Conservation (phyloP, 2,888 invertebrate species). For the Salticus scenicus region DNA sequence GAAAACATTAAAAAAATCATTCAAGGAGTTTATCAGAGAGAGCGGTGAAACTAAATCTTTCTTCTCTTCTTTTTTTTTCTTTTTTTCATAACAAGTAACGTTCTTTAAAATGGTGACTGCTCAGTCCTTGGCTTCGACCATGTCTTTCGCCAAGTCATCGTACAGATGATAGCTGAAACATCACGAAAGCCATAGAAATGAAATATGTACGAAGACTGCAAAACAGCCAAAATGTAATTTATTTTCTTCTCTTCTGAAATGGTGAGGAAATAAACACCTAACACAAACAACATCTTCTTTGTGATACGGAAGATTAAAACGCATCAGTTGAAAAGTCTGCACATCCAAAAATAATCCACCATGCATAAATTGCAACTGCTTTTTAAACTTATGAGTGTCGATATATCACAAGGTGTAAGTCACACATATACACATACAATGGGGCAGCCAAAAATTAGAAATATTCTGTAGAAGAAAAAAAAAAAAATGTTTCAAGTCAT, state of each 20-base stretch:
- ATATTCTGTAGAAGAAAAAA: background rate
- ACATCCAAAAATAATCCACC: background rate
- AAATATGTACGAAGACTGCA: no score
- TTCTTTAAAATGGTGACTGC: no score
- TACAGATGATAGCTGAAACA: background rate
- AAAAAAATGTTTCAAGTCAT: background rate
- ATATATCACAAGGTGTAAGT: background rate
- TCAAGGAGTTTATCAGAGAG: no score
- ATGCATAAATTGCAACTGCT: background rate
- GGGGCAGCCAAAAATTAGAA: background rate
- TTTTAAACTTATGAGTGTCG: background rate
- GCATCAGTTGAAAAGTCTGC: background rate
- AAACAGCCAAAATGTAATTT: background rate
- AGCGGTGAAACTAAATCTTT: no score
- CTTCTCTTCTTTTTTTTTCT: no score
- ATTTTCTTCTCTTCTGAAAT: background rate
- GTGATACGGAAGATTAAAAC: background rate
- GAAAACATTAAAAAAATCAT: no score
- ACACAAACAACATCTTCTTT: background rate
- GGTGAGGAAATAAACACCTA: background rate
- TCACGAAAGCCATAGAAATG: background rate
- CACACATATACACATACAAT: background rate
- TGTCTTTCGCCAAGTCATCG: background rate
- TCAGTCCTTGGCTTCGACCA: no score
- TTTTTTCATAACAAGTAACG: no score